Evolutionary conservation across 2,113 vertebrate species (phyloP).

Genomic region (Osmerus eperlanus): DNA sequence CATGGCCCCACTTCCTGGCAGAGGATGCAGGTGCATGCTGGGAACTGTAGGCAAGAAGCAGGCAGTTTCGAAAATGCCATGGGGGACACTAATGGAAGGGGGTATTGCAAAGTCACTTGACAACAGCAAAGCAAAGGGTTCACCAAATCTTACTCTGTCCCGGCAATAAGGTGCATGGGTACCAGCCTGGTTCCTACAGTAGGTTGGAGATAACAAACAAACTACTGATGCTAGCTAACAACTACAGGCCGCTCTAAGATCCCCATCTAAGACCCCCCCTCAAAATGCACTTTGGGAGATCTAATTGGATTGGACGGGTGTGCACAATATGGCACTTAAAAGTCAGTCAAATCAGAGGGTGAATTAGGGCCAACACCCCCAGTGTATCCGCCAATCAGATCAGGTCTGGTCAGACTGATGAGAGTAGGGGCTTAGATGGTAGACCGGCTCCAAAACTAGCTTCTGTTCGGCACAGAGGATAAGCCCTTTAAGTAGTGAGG

Average conservation of each 20-base stretch:
- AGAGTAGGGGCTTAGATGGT: no score
- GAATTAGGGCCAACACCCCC: no score
- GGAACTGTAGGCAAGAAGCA: constrained; percentile 33
- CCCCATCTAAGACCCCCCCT: constrained; percentile 9
- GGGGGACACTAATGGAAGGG: constrained; percentile 12
- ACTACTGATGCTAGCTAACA: neutral
- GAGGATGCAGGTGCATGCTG: constrained; percentile 56
- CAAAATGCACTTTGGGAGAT: no score
- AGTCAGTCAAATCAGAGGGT: no score
- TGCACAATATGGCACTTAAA: no score
- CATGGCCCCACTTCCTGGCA: constrained; percentile 9
- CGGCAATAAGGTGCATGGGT: constrained; percentile 7
- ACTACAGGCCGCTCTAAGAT: neutral
- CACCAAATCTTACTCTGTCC: constrained; percentile 23
- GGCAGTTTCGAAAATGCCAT: constrained; percentile 18
- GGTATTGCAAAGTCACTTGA: constrained; percentile 24
- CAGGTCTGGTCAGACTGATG: no score
- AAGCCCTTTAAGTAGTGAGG: constrained; percentile 48
- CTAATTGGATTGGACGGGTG: no score
- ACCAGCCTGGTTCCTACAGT: neutral
- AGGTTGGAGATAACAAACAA: neutral
- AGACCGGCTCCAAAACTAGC: no score
- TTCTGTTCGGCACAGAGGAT: constrained; percentile 5
- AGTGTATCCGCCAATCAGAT: no score
- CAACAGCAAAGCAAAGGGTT: constrained; percentile 27